Percentiles rank a stretch among this genome's conserved stretches.
Conservation (phyloP, 2,797 vertebrate species). For the Gila robusta region DNA sequence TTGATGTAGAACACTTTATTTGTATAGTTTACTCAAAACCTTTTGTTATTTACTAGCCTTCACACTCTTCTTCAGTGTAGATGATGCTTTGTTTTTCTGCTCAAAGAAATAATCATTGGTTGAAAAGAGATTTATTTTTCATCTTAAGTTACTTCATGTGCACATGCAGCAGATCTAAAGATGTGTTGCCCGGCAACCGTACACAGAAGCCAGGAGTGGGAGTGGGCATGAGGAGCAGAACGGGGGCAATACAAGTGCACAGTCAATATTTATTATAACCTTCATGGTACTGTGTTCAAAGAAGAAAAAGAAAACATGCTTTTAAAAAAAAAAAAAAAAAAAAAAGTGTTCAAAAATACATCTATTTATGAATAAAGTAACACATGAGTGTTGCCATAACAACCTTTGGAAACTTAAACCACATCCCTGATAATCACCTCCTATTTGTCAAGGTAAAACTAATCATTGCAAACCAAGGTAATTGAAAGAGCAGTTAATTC, state of each 20-base stretch:
- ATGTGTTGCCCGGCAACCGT: slow-evolving; percentile 63
- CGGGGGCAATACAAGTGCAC: slow-evolving; percentile 14
- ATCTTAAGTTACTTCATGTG: slow-evolving; percentile 37
- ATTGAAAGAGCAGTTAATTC: slow-evolving; percentile 12
- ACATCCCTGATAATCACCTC: slow-evolving; percentile 3
- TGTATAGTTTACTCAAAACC: neutral
- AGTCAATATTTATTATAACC: slow-evolving; percentile 29
- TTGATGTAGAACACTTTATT: neutral
- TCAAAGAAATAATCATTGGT: neutral
- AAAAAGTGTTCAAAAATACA: neutral
- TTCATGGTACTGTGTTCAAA: neutral
- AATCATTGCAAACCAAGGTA: slow-evolving; percentile 44
- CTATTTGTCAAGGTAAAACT: slow-evolving; percentile 56
- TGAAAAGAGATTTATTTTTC: slow-evolving; percentile 36
- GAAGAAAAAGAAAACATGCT: neutral
- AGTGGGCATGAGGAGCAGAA: too few species aligned
- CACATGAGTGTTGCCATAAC: slow-evolving; percentile 47
- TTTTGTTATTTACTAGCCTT: neutral
- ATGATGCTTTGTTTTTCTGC: neutral
- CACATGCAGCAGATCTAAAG: slow-evolving; percentile 44
- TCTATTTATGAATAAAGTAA: neutral
- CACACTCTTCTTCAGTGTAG: neutral
- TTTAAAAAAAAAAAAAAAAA: too few species aligned
- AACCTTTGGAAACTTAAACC: slow-evolving; percentile 25
- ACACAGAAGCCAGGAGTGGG: neutral